Evolutionary conservation across 2,797 vertebrate genomes (phyloP).

Genomic region (Sebastes aleutianus): DNA sequence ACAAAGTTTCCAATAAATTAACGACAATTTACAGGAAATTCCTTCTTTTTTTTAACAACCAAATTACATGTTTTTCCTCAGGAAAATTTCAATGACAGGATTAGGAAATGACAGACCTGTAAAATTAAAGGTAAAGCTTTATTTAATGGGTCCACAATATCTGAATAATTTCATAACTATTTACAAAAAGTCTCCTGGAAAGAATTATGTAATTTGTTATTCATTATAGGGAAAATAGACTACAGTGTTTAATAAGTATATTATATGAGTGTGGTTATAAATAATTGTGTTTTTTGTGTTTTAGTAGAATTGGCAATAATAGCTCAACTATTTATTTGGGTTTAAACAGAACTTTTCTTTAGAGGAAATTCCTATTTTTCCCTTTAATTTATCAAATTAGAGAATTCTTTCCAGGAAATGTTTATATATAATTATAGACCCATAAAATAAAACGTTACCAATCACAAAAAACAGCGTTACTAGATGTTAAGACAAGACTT

Average conservation of each 20-base stretch:
- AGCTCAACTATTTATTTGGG: not conserved
- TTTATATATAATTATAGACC: not conserved
- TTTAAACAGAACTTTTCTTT: not conserved
- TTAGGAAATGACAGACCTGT: not conserved
- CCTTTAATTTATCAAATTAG: not conserved
- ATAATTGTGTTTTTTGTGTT: not conserved
- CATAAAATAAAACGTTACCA: not conserved
- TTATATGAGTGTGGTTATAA: not conserved
- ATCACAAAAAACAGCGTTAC: not conserved
- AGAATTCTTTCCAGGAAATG: slow-evolving; percentile 1
- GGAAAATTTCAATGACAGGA: not conserved
- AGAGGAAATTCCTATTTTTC: not conserved
- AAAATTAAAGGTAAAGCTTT: not conserved
- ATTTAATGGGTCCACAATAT: not conserved
- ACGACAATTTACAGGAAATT: not conserved
- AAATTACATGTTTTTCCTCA: not conserved
- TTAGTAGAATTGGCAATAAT: not conserved
- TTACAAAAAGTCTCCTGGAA: not conserved
- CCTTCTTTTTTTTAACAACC: not conserved
- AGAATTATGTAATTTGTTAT: not conserved
- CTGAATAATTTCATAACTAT: not conserved
- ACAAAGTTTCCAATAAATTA: slow-evolving; percentile 3
- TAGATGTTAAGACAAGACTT: not conserved
- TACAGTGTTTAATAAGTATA: too few species aligned
- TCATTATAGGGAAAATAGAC: not conserved